Base-by-base conservation (phyloP, 2,888 invertebrate species). In the Hydroisotoma schaefferi region DNA sequence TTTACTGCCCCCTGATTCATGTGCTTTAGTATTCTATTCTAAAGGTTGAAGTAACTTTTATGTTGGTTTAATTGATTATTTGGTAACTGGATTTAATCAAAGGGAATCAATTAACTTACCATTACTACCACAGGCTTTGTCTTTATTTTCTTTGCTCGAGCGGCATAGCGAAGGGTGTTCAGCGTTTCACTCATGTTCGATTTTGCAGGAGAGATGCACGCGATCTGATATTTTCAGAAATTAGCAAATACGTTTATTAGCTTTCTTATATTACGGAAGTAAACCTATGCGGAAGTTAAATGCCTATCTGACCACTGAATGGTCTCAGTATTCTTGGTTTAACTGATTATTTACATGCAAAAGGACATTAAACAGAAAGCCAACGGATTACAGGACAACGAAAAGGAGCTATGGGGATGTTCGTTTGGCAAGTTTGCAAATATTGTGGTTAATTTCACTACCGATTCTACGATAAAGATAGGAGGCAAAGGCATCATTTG, bases 121-220 rank as follows among this genome's bases (percentile, higher is more conserved):
- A 95, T 94, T 77, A 93, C 87, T 26, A 95, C 87, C 20, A 94
- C 86, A 0, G 95, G 95, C 75, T 93, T 94, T 0, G 92, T 90
- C 73, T 88, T 86, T 68, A 95, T 95, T 75, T 33, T 33, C 33
- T 10, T 33, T 33, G 49, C 49, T 28, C 49, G 22, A n/a, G 49
- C 52, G 3, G 52, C 52, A 22, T 52, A 52, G 22, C 29, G 25
- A 2, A 49, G 46, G 25, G 23, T 95, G 77, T 93, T 95, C 61
- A 94, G 77, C 0, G 93, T 92, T 78, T 95, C 95, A 33, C 85
- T 85, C 51, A 87, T 80, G 76, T 94, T 94, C 0, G 87, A 88
- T 72, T 84, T 85, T 0, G 90, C 89, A 0, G 94, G 94, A 0
- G 94, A 93, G 67, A 94, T 87, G 75, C 95, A 95, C 1, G 95